phyloP scores from a whole-genome alignment of 2,888 invertebrate species.

The Drosophila kuntzei region DNA sequence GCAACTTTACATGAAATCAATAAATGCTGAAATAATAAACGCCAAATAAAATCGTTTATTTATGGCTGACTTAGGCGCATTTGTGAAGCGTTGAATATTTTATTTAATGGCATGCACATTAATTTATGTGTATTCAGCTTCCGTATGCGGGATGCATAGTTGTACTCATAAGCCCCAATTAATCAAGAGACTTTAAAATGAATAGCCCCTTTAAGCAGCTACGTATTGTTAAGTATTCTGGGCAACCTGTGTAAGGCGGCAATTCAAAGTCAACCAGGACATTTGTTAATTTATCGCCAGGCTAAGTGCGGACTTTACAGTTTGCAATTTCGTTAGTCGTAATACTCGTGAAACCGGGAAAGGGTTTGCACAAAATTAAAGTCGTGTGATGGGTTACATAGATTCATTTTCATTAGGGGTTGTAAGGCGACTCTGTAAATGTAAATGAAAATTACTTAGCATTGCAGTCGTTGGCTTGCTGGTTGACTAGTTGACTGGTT shows the following conservation, averaged over 20 bases:
- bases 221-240: neutral
- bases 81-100: constrained; percentile 58
- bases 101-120: constrained; percentile 66
- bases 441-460: constrained; percentile 52
- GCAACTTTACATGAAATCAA: constrained; percentile 57
- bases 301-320: constrained; percentile 50
- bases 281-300: constrained; percentile 67
- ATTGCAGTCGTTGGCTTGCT: constrained; percentile 31
- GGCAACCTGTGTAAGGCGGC: constrained; percentile 2
- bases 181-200: constrained; percentile 64
- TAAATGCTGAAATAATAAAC: constrained; percentile 57
- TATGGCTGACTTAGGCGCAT: constrained; percentile 58
- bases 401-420: constrained; percentile 49
- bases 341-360: constrained; percentile 39
- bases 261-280: constrained; percentile 36
- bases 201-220: constrained; percentile 24
- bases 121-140: constrained; percentile 67
- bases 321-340: constrained; percentile 51
- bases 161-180: constrained; percentile 57
- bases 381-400: constrained; percentile 34
- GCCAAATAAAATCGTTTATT: constrained; percentile 73
- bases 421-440: constrained; percentile 26
- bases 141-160: constrained; percentile 52
- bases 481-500: constrained; percentile 21
- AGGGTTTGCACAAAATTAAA: constrained; percentile 21